A percentile compares a stretch with the other conserved stretches of the same genome.
Evolutionary conservation across 23 tunicate genomes (phyloP).

Genomic region (Corella eumyota): DNA sequence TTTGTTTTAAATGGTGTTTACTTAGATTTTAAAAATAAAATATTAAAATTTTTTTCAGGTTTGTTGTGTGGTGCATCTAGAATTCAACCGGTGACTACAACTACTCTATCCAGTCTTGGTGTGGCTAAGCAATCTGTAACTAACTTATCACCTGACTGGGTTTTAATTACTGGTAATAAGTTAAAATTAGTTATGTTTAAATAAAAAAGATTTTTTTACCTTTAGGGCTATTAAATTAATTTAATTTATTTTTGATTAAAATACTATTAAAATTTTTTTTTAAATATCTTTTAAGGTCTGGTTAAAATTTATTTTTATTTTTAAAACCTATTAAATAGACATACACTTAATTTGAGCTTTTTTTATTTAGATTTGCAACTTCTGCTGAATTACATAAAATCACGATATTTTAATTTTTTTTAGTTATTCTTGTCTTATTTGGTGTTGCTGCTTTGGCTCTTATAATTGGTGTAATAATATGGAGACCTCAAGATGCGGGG

Average conservation of each 20-base stretch:
- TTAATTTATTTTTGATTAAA: background rate
- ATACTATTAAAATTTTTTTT: too few species aligned
- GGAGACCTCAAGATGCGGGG: constrained; percentile 94
- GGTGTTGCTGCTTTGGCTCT: constrained; percentile 45
- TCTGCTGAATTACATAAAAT: too few species aligned
- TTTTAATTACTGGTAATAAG: constrained; percentile 49
- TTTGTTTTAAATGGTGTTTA: too few species aligned
- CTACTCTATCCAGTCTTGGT: constrained; percentile 41
- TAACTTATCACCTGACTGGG: constrained; percentile 79
- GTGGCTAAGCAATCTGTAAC: constrained; percentile 55
- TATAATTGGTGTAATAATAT: constrained; percentile 62
- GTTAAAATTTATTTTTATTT: too few species aligned
- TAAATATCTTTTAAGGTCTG: too few species aligned
- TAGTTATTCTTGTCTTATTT: constrained; percentile 56
- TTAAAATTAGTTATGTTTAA: too few species aligned
- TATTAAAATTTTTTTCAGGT: too few species aligned
- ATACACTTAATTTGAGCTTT: too few species aligned
- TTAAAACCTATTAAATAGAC: too few species aligned
- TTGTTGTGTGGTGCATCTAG: constrained; percentile 34
- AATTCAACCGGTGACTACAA: constrained; percentile 57
- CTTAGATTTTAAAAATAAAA: too few species aligned
- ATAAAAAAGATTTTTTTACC: background rate
- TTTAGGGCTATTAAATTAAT: background rate
- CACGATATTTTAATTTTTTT: too few species aligned
- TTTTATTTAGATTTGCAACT: too few species aligned